Evolutionary conservation across 2,888 invertebrate genomes (phyloP), one percentile per base, ranked within the genome.

Genomic region (Metallyticus violacea): DNA sequence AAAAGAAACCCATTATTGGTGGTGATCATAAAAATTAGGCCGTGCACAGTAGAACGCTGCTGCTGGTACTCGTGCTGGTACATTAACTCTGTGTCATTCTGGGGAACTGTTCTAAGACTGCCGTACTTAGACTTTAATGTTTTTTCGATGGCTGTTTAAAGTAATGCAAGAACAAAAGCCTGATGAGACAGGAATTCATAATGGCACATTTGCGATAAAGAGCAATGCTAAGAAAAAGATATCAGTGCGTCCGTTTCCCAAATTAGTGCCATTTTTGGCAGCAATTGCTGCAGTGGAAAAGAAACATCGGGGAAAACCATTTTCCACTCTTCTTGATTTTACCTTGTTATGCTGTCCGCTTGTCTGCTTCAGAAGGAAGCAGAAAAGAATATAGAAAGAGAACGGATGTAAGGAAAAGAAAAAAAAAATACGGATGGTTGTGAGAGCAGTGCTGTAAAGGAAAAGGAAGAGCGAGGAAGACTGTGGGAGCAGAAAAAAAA

Each of bases 261-360:
- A 62, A 62, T 62, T 62, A 62, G 40, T 15, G 40, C 40, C 40
- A 62, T 62, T 62, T 62, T 62, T 62, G 40, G 40, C 40, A 62
- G 40, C 40, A 62, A 62, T 62, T 62, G 40, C 15, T 15, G 40
- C 40, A 62, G 40, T 15, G 40, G 40, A 62, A 62, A 62, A 62
- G 40, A 62, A 62, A 62, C 40, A 62, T 62, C 40, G 15, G 4
- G 40, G 40, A 62, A 15, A 62, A 62, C 9, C 40, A 22, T 62
- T 62, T 62, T 62, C 40, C 40, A 62, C 40, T 22, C 40, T 62
- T 62, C 40, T 62, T 62, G 40, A 30, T 81, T 81, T 81, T 83
- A 77, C 83, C 83, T 83, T 83, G 83, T 83, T 77, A 77, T 77
- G 28, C 77, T 77, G 83, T 83, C 83, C 83, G 76, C 77, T 83